Base-by-base conservation (phyloP, 1,140 invertebrate genomes). In the Cecropterus lyciades region DNA sequence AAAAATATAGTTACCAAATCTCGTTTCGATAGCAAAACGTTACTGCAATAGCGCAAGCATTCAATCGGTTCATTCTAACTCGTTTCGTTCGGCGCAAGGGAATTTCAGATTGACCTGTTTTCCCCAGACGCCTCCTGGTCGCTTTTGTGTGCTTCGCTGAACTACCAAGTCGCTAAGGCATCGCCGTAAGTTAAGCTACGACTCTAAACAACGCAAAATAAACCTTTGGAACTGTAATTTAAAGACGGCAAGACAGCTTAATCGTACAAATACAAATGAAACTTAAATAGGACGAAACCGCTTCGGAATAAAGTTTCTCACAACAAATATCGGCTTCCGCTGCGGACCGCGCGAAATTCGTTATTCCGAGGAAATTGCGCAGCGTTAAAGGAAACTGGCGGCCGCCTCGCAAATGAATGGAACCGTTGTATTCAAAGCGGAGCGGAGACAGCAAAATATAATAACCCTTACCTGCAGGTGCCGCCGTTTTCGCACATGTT, bases 401-500 rank as follows among this genome's bases (percentile, higher is more conserved):
- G 65, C 60, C 65, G 52, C 42, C 46, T 57, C 51, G 59, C 66
- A 66, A 70, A 71, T 69, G 68, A 59, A 70, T 27, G 33, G 33
- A 37, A n/a, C 6, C 33, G 27, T 30, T 37, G 33, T 27, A 62
- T 62, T 49, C 16, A 62, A 62, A 62, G 24, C 33, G 14, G 30
- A 24, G 24, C 45, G 15, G 17, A 40, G 53, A 55, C 37, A 55
- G 13, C 40, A 33, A 9, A 55, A 45, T 45, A 45, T 45, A n/a
- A 4, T 33, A 37, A 37, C 33, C 10, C 92, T 93, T 94, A 97
- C 96, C 95, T 95, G 94, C 96, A 97, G 40, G 93, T 95, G 66
- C 95, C 96, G 40, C 94, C 95, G 79, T 97, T 96, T 88, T 95
- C 94, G 83, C 96, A 97, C 70, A 95, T 93, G 68, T 94, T 94